A percentile compares a stretch with the other conserved stretches of the same genome.
These are phyloP conservation scores for Orchesella flavescens DNA, from an alignment of 2,888 invertebrate genomes.

Conservation along the genomic window DNA sequence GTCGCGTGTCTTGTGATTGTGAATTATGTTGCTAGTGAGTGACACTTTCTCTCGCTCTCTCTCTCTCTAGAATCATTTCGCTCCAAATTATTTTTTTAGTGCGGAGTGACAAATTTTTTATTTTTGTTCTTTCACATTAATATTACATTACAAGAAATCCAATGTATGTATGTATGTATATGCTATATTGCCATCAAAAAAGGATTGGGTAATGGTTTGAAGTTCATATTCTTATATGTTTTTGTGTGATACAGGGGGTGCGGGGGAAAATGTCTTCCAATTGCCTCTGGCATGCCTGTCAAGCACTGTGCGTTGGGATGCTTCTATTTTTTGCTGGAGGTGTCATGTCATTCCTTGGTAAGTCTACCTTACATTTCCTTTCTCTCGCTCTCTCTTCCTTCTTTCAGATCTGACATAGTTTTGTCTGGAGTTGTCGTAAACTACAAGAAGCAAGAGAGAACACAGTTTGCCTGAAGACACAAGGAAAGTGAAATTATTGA, in stretches of 20 bases:
- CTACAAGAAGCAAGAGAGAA: neutral
- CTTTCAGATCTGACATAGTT: slow-evolving; percentile 8
- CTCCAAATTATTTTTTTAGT: neutral
- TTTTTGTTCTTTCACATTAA: neutral
- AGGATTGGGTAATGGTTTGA: no score
- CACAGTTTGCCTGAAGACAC: neutral
- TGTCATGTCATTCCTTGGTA: slow-evolving; percentile 94
- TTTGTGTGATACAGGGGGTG: slow-evolving; percentile 79
- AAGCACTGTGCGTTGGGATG: slow-evolving; percentile 90
- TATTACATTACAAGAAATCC: no score
- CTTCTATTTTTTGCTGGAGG: slow-evolving; percentile 90
- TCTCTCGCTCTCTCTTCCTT: neutral
- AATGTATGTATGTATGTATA: no score
- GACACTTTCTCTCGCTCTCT: no score
- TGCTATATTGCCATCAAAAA: no score
- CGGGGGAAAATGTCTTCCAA: slow-evolving; percentile 89
- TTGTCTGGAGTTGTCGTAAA: neutral
- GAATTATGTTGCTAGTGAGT: neutral
- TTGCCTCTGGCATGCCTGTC: slow-evolving; percentile 95
- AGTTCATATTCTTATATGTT: slow-evolving; percentile 5
- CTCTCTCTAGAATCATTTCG: neutral
- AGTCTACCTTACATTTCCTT: slow-evolving; percentile 72
- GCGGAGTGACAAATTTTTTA: neutral
- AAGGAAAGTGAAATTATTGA: neutral
- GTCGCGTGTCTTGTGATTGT: slow-evolving; percentile 19